These are phyloP conservation scores for Danionella dracula DNA, from an alignment of 2,797 vertebrate species.

Conservation along the genomic window DNA sequence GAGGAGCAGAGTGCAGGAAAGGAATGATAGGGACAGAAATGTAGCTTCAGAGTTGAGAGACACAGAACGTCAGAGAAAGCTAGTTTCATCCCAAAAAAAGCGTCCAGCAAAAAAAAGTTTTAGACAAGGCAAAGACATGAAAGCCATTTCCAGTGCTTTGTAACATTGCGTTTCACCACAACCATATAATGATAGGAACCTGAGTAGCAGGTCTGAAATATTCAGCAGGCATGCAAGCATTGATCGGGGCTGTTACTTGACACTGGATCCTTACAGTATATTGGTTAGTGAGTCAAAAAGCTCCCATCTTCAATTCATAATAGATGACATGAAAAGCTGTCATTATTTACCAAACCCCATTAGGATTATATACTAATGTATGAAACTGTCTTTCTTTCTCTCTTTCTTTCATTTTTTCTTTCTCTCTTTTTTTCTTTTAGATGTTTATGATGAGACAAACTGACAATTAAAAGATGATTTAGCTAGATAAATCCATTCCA, in stretches of 20 bases:
- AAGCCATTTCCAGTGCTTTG: slow-evolving; percentile 19
- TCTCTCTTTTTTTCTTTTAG: no score
- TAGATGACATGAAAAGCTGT: not conserved
- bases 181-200: slow-evolving; percentile 11
- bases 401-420: no score
- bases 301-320: no score
- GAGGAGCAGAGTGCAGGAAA: slow-evolving; percentile 50
- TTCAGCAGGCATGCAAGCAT: slow-evolving; percentile 13
- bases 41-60: slow-evolving; percentile 61
- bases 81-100: no score
- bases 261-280: not conserved
- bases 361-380: no score
- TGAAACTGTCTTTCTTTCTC: no score
- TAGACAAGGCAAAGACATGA: slow-evolving; percentile 27
- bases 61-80: slow-evolving; percentile 36
- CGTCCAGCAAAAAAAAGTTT: slow-evolving; percentile 37
- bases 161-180: slow-evolving; percentile 8
- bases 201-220: slow-evolving; percentile 7
- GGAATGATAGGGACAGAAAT: slow-evolving; percentile 46
- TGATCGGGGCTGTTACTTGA: slow-evolving; percentile 1
- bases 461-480: no score
- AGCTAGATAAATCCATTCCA: no score
- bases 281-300: not conserved
- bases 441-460: no score
- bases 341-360: no score